phyloP scores from a whole-genome alignment of 2,797 vertebrate genomes.

The Tragelaphus eurycerus region DNA sequence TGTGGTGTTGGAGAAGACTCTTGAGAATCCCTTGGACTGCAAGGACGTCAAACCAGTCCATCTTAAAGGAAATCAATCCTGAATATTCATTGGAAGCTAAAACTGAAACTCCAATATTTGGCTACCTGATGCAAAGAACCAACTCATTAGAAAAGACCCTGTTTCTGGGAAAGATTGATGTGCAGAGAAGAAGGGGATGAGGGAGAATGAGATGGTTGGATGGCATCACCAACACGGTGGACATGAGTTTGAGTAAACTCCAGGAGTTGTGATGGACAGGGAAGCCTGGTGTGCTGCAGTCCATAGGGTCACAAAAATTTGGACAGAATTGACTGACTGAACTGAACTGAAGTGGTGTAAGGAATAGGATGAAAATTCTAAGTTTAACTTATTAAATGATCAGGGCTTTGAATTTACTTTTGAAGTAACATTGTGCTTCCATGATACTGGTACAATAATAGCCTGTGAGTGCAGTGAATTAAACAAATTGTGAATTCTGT shows the following conservation, averaged over 20 bases:
- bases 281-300: not conserved
- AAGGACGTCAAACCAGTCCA: not conserved
- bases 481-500: not conserved
- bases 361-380: not conserved
- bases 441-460: not conserved
- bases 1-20: not conserved
- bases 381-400: not conserved
- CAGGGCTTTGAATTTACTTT: not conserved
- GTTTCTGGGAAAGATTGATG: not conserved
- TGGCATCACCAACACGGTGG: not conserved
- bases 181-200: not conserved
- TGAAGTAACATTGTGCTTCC: not conserved
- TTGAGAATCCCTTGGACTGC: not conserved
- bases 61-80: not conserved
- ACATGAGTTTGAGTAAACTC: not conserved
- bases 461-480: not conserved
- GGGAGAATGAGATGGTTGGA: not conserved
- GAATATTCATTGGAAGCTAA: not conserved
- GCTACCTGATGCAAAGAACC: not conserved
- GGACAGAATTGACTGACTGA: not conserved
- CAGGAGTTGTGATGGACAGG: not conserved
- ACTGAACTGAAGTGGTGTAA: not conserved
- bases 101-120: not conserved
- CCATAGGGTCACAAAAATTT: not conserved
- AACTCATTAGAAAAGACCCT: not conserved